Base-by-base conservation (phyloP, 2,797 vertebrate genomes). In the Mallotus villosus region DNA sequence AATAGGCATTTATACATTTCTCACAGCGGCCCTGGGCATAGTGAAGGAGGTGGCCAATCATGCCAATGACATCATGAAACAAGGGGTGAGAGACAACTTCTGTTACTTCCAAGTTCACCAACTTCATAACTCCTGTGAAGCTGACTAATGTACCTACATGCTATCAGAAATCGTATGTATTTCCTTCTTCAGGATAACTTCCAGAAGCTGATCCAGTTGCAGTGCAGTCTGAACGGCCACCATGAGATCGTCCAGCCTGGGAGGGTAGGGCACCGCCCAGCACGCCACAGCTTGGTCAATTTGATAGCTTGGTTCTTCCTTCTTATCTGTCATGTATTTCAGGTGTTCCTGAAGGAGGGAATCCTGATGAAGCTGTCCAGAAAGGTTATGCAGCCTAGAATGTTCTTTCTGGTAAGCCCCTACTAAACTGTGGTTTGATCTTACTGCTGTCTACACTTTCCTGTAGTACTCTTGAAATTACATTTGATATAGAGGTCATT, bases 261-360 rank as follows among this genome's bases (percentile, higher is more conserved):
- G 64, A 91, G 97, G 92, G 98, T 99, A 46, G 88, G 86, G 91
- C 89, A 60, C 53, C 46, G 62, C 9, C 29, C 57, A 61, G 14
- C 29, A 16, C 8, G 0, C 8, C 17, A 66, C 58, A 34, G 9
- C 41, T 46, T 46, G 9, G 41, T 1, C 11, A 46, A 46, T 46
- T 14, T 46, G 41, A 46, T 46, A 46, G 21, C 37, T 41, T 41
- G 19, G 12, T 46, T 65, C 21, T 24, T 49, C 22, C 51, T 55
- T 29, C n/a, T 17, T 24, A 25, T 51, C 24, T 11, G 41, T 51
- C 11, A 25, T 22, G 41, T 55, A 7, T 58, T 72, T 24, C 80
- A 99, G 98, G 91, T 96, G 61, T 98, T 98, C 85, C 87, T 99
- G 72, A 99, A 97, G 88, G 95, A 99, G 82, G 98, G 98, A n/a